Conservation (phyloP, 2,113 vertebrate species). For the Nansenia antarctica region DNA sequence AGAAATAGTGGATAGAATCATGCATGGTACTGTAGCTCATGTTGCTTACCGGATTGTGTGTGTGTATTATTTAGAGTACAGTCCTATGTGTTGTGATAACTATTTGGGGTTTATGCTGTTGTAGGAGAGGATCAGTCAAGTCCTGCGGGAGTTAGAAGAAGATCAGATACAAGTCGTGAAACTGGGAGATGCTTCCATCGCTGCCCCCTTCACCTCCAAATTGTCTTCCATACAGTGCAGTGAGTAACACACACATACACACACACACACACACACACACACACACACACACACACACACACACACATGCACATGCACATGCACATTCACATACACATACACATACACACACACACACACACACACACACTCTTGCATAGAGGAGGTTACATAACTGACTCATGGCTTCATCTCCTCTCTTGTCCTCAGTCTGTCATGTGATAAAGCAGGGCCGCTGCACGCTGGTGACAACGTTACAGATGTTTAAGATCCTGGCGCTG, state of each 20-base stretch:
- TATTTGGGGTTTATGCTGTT: background rate
- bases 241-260: slow-evolving; percentile 61
- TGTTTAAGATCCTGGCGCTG: slow-evolving; percentile 97
- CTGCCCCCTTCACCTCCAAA: slow-evolving; percentile 96
- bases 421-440: slow-evolving; percentile 88
- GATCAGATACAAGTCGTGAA: slow-evolving; percentile 91
- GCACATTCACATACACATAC: background rate
- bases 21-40: no score
- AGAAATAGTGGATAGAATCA: no score
- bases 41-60: no score
- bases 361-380: background rate
- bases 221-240: slow-evolving; percentile 98
- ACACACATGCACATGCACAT: background rate
- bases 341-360: background rate
- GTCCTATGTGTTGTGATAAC: background rate
- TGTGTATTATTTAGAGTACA: no score
- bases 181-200: slow-evolving; percentile 95
- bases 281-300: background rate
- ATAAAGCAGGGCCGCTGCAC: slow-evolving; percentile 98
- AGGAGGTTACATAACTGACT: background rate
- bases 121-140: slow-evolving; percentile 93
- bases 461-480: slow-evolving; percentile 93
- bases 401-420: background rate
- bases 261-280: background rate
- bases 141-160: slow-evolving; percentile 92